Evolutionary conservation across 1,140 invertebrate genomes (phyloP).

Genomic region (Periplaneta americana): DNA sequence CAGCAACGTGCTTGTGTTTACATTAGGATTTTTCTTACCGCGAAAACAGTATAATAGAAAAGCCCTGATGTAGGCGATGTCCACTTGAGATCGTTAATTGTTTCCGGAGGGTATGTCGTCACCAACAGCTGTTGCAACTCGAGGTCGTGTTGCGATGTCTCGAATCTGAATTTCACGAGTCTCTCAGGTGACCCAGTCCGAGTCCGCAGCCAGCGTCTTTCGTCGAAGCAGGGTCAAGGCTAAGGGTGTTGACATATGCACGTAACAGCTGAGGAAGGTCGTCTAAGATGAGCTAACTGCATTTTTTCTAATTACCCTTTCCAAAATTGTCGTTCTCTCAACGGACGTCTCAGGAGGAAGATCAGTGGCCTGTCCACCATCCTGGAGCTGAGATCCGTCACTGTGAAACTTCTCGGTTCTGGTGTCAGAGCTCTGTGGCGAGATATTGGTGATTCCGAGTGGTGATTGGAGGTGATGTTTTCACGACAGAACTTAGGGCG

Average conservation of each 20-base stretch:
- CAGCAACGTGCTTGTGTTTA: too few species aligned
- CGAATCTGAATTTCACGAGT: too few species aligned
- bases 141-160: too few species aligned
- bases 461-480: background rate
- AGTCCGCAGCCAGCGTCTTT: too few species aligned
- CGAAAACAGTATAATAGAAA: too few species aligned
- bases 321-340: background rate
- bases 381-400: background rate
- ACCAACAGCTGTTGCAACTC: too few species aligned
- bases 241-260: background rate
- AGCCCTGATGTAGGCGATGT: too few species aligned
- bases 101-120: too few species aligned
- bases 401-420: background rate
- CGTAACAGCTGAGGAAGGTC: slow-evolving; percentile 1
- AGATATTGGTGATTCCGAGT: background rate
- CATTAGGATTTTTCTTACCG: too few species aligned
- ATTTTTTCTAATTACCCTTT: background rate
- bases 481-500: background rate
- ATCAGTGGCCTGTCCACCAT: background rate
- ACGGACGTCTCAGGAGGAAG: background rate
- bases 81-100: too few species aligned
- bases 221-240: background rate
- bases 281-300: background rate
- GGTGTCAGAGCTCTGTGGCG: too few species aligned
- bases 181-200: too few species aligned